Base-by-base conservation (phyloP, 2,113 vertebrate species). In the Coreoperca whiteheadi region DNA sequence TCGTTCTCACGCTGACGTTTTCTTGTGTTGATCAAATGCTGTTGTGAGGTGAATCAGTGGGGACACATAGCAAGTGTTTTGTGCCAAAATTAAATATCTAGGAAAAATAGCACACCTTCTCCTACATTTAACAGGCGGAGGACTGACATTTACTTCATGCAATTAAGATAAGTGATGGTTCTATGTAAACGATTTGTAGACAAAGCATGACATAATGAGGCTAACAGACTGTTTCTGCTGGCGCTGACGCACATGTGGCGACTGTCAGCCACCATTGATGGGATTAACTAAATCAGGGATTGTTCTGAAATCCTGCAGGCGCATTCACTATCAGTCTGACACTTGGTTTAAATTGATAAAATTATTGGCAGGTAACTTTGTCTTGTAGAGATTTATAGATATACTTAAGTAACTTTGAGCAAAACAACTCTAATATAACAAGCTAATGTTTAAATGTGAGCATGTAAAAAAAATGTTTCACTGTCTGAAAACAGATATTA, bases 1-100 rank as follows among this genome's bases (percentile, higher is more conserved):
- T 51, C 73, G 75, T 82, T 90, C 79, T 64, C 85, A 73, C 54
- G 6, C 68, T 76, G 64, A 41, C 71, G 74, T 78, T 86, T 83
- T 66, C 61, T 50, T 1, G 34, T 68, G 67, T 51, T 83, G 80
- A 82, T 89, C 75, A 83, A 83, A 82, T 8, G 30, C 59, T 67
- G 74, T 20, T 63, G 69, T 65, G 48, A 59, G 34, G 68, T 15
- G 75, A 82, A 37, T 68, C 82, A 73, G 77, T 15, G 1, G 77
- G 32, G 69, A 77, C 8, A 1, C 2, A 1, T n/a, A 68, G n/a
- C 23, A 43, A 71, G 59, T 15, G 56, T 53, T 77, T 30, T 15
- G 43, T 77, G 32, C 75, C 83, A 70, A 76, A 76, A 75, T 59
- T 37, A 64, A 70, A 75, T 20, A 75, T 75, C 2, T 14, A 46